These are phyloP conservation scores for Hemiprocne comata DNA, from an alignment of 2,113 vertebrate genomes.

Conservation along the genomic window DNA sequence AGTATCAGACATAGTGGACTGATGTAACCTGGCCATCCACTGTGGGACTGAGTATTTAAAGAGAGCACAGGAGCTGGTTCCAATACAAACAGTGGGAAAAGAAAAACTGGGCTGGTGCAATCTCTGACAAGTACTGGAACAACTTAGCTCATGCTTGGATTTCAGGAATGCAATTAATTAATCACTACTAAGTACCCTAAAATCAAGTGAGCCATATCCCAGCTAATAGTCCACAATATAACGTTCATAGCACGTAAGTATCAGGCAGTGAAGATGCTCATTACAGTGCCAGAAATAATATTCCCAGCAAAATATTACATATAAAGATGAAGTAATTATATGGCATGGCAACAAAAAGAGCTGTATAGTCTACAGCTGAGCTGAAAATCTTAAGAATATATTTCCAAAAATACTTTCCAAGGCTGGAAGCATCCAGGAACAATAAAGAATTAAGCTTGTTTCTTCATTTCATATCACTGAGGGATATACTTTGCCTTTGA, in stretches of 20 bases:
- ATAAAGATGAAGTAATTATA: conserved; percentile 60
- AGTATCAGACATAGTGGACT: background rate
- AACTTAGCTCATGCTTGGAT: conserved; percentile 65
- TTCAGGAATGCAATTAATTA: conserved; percentile 64
- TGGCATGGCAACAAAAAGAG: conserved; percentile 38
- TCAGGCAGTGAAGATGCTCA: conserved; percentile 47
- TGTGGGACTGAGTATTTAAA: background rate
- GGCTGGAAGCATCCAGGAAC: background rate
- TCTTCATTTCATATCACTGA: background rate
- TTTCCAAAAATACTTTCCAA: conserved; percentile 20
- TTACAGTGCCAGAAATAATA: conserved; percentile 59
- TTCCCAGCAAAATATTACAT: conserved; percentile 46
- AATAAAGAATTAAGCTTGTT: background rate
- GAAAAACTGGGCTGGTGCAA: conserved; percentile 29
- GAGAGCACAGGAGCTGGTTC: background rate
- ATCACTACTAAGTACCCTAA: conserved; percentile 52
- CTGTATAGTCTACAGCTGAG: conserved; percentile 27
- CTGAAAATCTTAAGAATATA: conserved; percentile 4
- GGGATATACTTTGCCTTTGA: background rate
- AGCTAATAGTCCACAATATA: conserved; percentile 41
- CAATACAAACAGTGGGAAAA: conserved; percentile 42
- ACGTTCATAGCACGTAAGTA: conserved; percentile 33
- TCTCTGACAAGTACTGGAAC: conserved; percentile 56
- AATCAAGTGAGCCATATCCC: conserved; percentile 52
- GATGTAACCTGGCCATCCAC: background rate